A percentile compares a stretch with the other conserved stretches of the same genome.
These are phyloP conservation scores for Sthenelais limicola DNA, from an alignment of 2,888 invertebrate species.

Conservation along the genomic window DNA sequence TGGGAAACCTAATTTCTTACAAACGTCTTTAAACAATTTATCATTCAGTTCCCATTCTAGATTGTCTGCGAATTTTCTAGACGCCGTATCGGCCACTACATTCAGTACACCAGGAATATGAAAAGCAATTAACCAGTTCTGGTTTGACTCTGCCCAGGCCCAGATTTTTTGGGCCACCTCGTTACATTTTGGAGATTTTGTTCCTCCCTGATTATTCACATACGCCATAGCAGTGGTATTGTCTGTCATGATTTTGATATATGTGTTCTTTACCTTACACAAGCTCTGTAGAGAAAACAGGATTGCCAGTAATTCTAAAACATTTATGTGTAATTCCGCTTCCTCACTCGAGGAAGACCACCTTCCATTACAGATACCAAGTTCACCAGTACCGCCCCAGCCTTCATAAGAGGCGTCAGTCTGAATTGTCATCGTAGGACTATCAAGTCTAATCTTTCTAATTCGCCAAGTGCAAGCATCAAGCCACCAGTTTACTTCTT, in stretches of 20 bases:
- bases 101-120: slow-evolving; percentile 5
- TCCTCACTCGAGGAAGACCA: background rate
- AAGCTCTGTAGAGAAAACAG: background rate
- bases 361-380: background rate
- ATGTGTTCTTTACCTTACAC: background rate
- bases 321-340: slow-evolving; percentile 1
- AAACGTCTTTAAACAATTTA: background rate
- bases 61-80: slow-evolving; percentile 4
- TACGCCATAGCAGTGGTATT: slow-evolving; percentile 12
- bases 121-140: background rate
- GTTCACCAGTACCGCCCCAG: background rate
- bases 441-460: background rate
- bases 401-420: slow-evolving; percentile 1
- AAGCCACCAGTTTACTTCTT: slow-evolving; percentile 3
- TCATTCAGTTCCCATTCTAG: background rate
- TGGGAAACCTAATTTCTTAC: background rate
- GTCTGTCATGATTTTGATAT: background rate
- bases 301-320: slow-evolving; percentile 3
- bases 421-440: background rate
- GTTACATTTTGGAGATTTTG: background rate
- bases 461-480: too few relatives aligned
- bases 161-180: slow-evolving; percentile 3
- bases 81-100: background rate
- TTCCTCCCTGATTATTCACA: background rate
- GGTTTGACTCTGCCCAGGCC: slow-evolving; percentile 8